Conservation (phyloP, 1,140 invertebrate genomes). For the Drosophila kohkoa region DNA sequence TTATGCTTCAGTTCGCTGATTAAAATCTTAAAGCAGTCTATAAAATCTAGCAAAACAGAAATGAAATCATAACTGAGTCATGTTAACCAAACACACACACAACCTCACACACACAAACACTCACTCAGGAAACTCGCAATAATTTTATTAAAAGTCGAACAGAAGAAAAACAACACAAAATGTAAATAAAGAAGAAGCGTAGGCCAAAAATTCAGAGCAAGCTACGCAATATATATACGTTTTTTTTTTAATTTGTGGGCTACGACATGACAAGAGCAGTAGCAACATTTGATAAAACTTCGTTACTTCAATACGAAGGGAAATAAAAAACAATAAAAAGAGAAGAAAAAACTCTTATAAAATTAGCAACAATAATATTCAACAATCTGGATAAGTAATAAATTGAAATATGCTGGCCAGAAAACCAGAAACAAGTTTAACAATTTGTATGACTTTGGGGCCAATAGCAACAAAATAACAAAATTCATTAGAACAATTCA, state of each 20-base stretch:
- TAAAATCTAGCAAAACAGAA: conserved; percentile 35
- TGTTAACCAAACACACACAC: conserved; percentile 6
- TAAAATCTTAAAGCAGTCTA: conserved; percentile 47
- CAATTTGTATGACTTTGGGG: conserved; percentile 71
- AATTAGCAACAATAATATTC: conserved; percentile 60
- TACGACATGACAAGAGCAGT: conserved; percentile 8
- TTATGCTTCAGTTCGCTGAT: conserved; percentile 46
- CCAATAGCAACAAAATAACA: conserved; percentile 50
- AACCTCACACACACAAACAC: not conserved
- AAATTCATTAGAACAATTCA: conserved; percentile 83
- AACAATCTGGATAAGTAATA: conserved; percentile 60
- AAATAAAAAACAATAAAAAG: not conserved
- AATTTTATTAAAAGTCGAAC: conserved; percentile 37
- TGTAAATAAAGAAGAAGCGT: conserved; percentile 41
- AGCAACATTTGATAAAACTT: conserved; percentile 21
- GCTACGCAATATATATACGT: conserved; percentile 4
- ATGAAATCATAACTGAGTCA: conserved; percentile 59
- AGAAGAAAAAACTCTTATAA: conserved; percentile 19
- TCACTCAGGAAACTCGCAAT: conserved; percentile 7
- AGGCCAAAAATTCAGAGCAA: conserved; percentile 41
- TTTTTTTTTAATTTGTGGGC: not conserved
- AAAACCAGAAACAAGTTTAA: conserved; percentile 56
- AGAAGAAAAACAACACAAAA: conserved; percentile 44
- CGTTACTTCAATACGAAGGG: conserved; percentile 4
- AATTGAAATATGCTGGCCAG: conserved; percentile 50